Evolutionary conservation across 2,113 vertebrate genomes (phyloP).

Genomic region (Formicarius rufipectus): DNA sequence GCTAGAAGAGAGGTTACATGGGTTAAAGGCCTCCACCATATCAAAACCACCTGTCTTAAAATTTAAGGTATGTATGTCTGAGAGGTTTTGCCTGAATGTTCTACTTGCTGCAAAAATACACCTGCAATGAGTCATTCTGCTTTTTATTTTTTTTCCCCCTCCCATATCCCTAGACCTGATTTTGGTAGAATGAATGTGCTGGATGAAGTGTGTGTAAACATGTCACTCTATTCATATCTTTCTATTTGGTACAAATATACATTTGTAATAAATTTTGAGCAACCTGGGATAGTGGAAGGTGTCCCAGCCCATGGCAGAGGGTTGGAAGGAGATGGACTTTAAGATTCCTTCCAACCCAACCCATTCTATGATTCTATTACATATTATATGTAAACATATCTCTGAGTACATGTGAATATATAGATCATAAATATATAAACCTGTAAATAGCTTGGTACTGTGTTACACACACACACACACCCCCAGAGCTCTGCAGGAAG

Average conservation of each 20-base stretch:
- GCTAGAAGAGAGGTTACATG: slow-evolving; percentile 87
- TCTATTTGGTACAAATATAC: neutral
- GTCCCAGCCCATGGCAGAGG: neutral
- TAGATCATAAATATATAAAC: neutral
- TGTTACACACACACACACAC: neutral
- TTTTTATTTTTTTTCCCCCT: neutral
- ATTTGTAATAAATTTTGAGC: neutral
- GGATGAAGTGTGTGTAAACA: neutral
- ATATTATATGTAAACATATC: neutral
- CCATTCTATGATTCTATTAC: neutral
- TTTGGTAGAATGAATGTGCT: neutral
- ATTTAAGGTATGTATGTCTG: slow-evolving; percentile 85
- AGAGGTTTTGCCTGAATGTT: neutral
- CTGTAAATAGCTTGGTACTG: neutral
- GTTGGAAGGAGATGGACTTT: neutral
- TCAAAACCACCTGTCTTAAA: slow-evolving; percentile 87
- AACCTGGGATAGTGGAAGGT: neutral
- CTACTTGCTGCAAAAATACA: neutral
- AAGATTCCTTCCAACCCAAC: neutral
- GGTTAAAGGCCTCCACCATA: slow-evolving; percentile 81
- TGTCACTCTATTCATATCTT: neutral
- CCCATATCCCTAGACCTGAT: neutral
- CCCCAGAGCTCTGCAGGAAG: neutral
- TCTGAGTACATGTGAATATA: neutral
- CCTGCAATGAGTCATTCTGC: neutral